These are phyloP conservation scores for Charaxes varanes DNA, from an alignment of 1,140 invertebrate species.

Conservation along the genomic window DNA sequence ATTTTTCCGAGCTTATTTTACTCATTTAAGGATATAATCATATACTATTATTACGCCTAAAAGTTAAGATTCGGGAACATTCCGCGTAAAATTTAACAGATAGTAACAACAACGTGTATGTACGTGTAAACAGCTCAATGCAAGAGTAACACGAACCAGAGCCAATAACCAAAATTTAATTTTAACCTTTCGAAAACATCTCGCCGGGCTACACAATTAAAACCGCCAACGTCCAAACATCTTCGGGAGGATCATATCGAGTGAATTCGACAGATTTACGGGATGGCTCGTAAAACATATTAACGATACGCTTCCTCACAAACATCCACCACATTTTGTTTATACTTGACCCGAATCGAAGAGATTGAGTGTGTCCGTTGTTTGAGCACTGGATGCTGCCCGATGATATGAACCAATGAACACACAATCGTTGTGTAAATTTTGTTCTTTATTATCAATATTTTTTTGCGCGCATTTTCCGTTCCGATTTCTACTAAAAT, in stretches of 20 bases:
- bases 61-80: too few species aligned
- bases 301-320: conserved; percentile 22
- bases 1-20: too few species aligned
- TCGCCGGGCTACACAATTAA: conserved; percentile 16
- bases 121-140: conserved; percentile 27
- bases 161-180: conserved; percentile 31
- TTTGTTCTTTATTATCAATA: too few species aligned
- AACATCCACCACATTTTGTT: conserved; percentile 19
- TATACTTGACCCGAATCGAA: conserved; percentile 22
- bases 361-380: conserved; percentile 19
- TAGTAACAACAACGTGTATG: too few species aligned
- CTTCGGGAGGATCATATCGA: conserved; percentile 14
- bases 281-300: conserved; percentile 16
- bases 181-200: conserved; percentile 21
- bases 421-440: not conserved
- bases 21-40: too few species aligned
- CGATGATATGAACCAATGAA: not conserved
- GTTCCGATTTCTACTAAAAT: too few species aligned
- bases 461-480: too few species aligned
- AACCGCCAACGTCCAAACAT: conserved; percentile 7
- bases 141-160: conserved; percentile 23
- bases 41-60: too few species aligned
- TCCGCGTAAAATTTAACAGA: too few species aligned
- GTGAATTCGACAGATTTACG: conserved; percentile 18
- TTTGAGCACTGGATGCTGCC: conserved; percentile 3